Evolutionary conservation across 2,797 vertebrate genomes (phyloP), one percentile per base, ranked within the genome.

Genomic region (Poecilia gillii): DNA sequence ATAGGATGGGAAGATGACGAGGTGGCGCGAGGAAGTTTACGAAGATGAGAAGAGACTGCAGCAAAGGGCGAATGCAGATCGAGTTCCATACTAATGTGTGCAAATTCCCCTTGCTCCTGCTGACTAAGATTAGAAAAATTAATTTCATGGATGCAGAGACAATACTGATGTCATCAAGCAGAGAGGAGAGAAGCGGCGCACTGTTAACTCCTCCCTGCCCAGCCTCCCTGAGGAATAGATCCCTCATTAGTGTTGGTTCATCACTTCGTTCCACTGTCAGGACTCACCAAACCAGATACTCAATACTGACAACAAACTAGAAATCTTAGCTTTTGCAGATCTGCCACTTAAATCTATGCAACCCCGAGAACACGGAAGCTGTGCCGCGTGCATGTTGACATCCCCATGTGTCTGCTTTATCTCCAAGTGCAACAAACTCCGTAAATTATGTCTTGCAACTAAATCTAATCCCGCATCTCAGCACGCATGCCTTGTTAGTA

Each of bases 121-220:
- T 95, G 95, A 96, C 94, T 94, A 94, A 95, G 94, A 96, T 95
- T 95, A 96, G 94, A 94, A 96, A 94, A 95, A 96, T 95, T 95
- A 95, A 96, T 96, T 95, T 95, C 95, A 95, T 95, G 94, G 95
- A 95, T 95, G 94, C 95, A 94, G 93, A 96, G 94, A 94, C 95
- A 95, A 95, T 95, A 94, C 92, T 94, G 94, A 96, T 95, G 94
- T 94, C 95, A 94, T 95, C 94, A 94, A 92, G 93, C 89, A 47
- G 81, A 92, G 92, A 93, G 92, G 85, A 92, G 90, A 92, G 88
- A 88, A 91, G 88, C 88, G 28, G 88, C 41, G 45, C 33, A 46
- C 81, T 75, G 78, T 94, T 94, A 94, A 95, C 93, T 92, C 93
- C 87, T 95, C 80, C 84, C 78, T 92, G 87, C 84, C 92, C 14